Evolutionary conservation across 2,797 vertebrate genomes (phyloP), one percentile per base, ranked within the genome.

Genomic region (Ispidina picta): DNA sequence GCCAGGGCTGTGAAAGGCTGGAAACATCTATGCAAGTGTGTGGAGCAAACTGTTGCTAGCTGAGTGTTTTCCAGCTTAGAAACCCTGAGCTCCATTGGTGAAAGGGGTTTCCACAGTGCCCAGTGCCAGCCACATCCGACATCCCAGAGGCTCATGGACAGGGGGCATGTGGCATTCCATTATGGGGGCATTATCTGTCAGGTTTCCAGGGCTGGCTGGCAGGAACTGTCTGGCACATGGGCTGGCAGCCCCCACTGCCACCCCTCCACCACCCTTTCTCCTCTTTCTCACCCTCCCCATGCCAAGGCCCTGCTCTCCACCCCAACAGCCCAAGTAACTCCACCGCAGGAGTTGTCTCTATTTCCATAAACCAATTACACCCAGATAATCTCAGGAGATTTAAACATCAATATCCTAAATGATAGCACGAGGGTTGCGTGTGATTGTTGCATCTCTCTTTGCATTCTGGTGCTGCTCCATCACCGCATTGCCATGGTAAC

Each of bases 331-430:
- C 8, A 15, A 74, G 60, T 49, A 73, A 72, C 68, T 79, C 58
- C 73, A 16, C 37, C 0, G 3, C 55, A 39, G 78, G 86, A 95
- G 35, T 70, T 78, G 83, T 83, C 73, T 83, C 81, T 82, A 97
- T 97, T 97, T 97, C 96, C 97, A 97, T 97, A 97, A 97, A 97
- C 96, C 96, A 97, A 97, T 97, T 97, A 97, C 82, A 85, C 41
- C 60, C 63, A 82, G 92, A 96, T 95, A 82, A 97, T 96, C 97
- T 95, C 87, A 4, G 90, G 96, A 97, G 96, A 94, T 88, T 86
- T 89, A 91, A 94, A 87, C 93, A 93, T 95, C 95, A 95, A 94
- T 96, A 96, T 94, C 95, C 90, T 86, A 93, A 86, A 93, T 28
- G 74, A 85, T 82, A 63, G 76, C 83, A 44, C 22, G 72, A 92